Percentiles rank a stretch among this genome's conserved stretches.
Conservation (phyloP, 2,113 vertebrate genomes). For the Labeo catla region DNA sequence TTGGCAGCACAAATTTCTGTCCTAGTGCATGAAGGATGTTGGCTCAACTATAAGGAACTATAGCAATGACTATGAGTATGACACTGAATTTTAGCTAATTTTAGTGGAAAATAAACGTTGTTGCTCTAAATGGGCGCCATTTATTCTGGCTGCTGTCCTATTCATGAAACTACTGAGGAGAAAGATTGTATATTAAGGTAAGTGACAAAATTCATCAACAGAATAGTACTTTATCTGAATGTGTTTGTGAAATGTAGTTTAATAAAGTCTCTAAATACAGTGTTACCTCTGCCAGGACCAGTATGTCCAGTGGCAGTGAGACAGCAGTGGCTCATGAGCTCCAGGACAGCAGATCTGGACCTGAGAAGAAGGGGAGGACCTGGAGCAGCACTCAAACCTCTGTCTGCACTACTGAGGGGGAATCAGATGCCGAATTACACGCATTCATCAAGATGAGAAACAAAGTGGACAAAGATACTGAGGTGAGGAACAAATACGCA, state of each 20-base stretch:
- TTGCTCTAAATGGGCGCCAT: conserved; percentile 63
- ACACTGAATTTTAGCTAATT: neutral
- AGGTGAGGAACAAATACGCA: conserved; percentile 70
- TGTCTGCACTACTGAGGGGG: conserved; percentile 69
- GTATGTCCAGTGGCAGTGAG: conserved; percentile 64
- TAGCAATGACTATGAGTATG: neutral
- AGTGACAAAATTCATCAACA: conserved; percentile 19
- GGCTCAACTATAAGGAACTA: neutral
- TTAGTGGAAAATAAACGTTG: neutral
- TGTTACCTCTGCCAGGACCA: conserved; percentile 37
- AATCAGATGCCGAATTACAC: conserved; percentile 82
- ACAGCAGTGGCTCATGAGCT: neutral
- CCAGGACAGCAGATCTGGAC: conserved; percentile 72
- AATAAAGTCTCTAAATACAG: conserved; percentile 36
- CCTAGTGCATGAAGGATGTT: neutral
- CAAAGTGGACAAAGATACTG: conserved; percentile 76
- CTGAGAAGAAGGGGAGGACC: conserved; percentile 72
- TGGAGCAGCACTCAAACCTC: conserved; percentile 59
- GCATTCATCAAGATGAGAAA: conserved; percentile 85
- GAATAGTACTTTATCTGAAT: neutral
- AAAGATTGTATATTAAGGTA: conserved; percentile 70
- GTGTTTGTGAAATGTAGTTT: neutral
- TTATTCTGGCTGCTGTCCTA: conserved; percentile 67
- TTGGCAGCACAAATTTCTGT: neutral
- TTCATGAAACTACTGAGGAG: conserved; percentile 64